Conservation (phyloP, 2,888 invertebrate genomes). For the Heteromyza rotundicornis region DNA sequence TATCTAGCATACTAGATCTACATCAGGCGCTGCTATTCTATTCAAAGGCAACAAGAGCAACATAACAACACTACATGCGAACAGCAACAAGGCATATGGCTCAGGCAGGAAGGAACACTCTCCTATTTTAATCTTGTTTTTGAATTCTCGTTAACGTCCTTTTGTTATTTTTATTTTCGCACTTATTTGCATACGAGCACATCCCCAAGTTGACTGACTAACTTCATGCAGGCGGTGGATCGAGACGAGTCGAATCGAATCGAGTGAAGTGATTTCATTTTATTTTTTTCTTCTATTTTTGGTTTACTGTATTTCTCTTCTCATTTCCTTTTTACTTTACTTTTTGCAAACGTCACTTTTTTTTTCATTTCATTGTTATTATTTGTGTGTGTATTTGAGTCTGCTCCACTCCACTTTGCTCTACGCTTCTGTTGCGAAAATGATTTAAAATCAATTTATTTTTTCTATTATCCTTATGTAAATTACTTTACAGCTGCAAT, state of each 20-base stretch:
- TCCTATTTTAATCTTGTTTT: slow-evolving; percentile 54
- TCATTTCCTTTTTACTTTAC: not conserved
- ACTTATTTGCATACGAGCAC: slow-evolving; percentile 54
- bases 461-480: slow-evolving; percentile 52
- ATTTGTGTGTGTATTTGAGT: not conserved
- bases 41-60: not conserved
- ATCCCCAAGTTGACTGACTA: no score
- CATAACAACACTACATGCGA: slow-evolving; percentile 9
- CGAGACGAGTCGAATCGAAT: no score
- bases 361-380: not conserved
- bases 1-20: no score
- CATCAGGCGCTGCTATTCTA: not conserved
- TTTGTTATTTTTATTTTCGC: slow-evolving; percentile 54
- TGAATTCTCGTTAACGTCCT: slow-evolving; percentile 54
- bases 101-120: slow-evolving; percentile 41
- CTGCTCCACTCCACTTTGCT: no score
- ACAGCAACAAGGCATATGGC: no score
- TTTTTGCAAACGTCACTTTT: not conserved
- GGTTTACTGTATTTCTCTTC: no score
- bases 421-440: slow-evolving; percentile 38
- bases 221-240: no score
- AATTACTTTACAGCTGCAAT: slow-evolving; percentile 44
- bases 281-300: no score
- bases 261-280: not conserved
- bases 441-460: slow-evolving; percentile 59